Evolutionary conservation across 2,797 vertebrate genomes (phyloP), one percentile per base, ranked within the genome.

Genomic region (Gallinago stenura): DNA sequence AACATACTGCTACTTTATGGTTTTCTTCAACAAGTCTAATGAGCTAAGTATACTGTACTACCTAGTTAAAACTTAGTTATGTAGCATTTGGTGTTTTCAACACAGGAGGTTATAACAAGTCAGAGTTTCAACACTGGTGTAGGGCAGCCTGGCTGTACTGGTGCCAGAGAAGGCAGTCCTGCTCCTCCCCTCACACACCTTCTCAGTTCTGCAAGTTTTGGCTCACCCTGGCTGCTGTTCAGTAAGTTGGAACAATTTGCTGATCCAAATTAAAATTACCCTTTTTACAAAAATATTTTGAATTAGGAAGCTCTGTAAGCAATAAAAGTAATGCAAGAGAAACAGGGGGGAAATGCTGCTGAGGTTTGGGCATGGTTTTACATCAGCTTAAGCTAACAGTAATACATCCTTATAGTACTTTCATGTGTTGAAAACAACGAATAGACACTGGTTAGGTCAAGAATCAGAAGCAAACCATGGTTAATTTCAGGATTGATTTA

Each of bases 401-500:
- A 87, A 37, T 62, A 43, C 9, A 6, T 56, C 51, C 50, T 78
- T 81, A 19, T 41, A 50, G 37, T 57, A 30, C 51, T 86, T 91
- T 39, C 4, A 6, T 60, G 30, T 46, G 53, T 91, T 92, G 72
- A 88, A 95, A 88, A 65, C 37, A 71, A 25, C 33, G 50, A 89
- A 54, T 28, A 73, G 88, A 56, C 50, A 51, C n/a, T 62, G 39
- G 31, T 70, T 71, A 76, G 28, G 35, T 92, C n/a, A 83, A 60
- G 31, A 83, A 76, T 76, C 4, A 6, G 54, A 93, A 88, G 46
- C 39, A 94, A 94, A 66, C 30, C 30, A 15, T 83, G 25, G 76
- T 91, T 91, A 77, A 87, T 94, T 89, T 92, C 37, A 77, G 69
- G 24, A 91, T 79, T 82, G 64, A 68, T 94, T 93, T 84, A 88